Evolutionary conservation across 2,888 invertebrate species (phyloP).

Genomic region (Baccha elongata): DNA sequence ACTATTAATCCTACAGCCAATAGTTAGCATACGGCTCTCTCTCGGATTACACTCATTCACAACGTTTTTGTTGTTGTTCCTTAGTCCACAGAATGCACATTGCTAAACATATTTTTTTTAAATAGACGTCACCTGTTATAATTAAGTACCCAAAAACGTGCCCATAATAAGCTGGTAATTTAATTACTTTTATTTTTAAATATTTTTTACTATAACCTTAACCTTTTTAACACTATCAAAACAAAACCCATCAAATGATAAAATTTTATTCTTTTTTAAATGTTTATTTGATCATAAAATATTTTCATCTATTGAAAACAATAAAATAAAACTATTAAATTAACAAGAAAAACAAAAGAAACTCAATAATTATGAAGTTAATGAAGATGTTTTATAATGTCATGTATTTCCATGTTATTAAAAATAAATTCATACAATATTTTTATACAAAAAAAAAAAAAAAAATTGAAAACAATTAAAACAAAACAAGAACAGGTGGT

Average conservation of each 20-base stretch:
- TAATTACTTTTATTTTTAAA: neutral
- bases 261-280: conserved; percentile 1
- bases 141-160: neutral
- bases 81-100: no score
- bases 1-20: no score
- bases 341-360: neutral
- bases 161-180: neutral
- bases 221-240: neutral
- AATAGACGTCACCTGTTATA: no score
- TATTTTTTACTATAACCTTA: neutral
- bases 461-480: no score
- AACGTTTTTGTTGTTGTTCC: no score
- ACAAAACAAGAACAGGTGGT: no score
- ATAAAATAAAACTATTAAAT: conserved; percentile 17
- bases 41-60: no score
- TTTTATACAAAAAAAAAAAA: no score
- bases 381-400: neutral
- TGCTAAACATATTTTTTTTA: no score
- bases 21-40: no score
- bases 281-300: conserved; percentile 10
- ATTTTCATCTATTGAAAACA: conserved; percentile 2
- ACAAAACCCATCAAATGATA: neutral
- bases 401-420: no score
- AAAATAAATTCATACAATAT: no score
- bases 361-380: neutral